Conservation (phyloP, 2,888 invertebrate genomes). For the Marronus borbonicus region DNA sequence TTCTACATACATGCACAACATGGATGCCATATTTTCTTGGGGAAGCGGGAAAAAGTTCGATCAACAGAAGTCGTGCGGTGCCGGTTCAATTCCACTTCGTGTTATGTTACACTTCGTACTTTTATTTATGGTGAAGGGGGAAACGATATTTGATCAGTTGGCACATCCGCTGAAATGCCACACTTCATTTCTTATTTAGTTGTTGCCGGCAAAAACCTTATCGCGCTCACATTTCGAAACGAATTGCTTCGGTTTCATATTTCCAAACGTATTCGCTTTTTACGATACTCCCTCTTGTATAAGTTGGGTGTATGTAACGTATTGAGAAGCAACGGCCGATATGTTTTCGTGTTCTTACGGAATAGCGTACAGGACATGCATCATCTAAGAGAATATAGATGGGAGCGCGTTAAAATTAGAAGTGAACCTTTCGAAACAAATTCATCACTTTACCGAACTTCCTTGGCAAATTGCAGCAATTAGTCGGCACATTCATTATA, state of each 20-base stretch:
- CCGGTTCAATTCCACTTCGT: not conserved
- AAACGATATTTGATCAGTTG: slow-evolving; percentile 45
- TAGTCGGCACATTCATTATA: too few species aligned
- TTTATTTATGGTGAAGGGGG: slow-evolving; percentile 28
- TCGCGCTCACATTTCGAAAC: slow-evolving; percentile 32
- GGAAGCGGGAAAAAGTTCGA: slow-evolving; percentile 3
- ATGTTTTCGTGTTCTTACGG: not conserved
- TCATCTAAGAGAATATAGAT: too few species aligned
- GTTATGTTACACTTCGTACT: slow-evolving; percentile 32
- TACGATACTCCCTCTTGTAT: slow-evolving; percentile 23
- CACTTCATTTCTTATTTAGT: slow-evolving; percentile 44
- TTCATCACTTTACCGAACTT: too few species aligned
- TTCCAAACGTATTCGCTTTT: slow-evolving; percentile 33
- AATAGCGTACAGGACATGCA: too few species aligned
- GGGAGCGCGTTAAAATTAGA: too few species aligned
- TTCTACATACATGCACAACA: not conserved
- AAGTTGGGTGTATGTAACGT: not conserved
- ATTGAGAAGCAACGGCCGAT: not conserved
- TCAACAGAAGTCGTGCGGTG: slow-evolving; percentile 7
- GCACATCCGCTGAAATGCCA: slow-evolving; percentile 32
- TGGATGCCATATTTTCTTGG: slow-evolving; percentile 2
- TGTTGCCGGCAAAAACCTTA: slow-evolving; percentile 38
- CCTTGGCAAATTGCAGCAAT: too few species aligned
- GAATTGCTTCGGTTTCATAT: slow-evolving; percentile 42
- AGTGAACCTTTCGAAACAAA: too few species aligned